A percentile compares a stretch with the other conserved stretches of the same genome.
Conservation (phyloP, 2,113 vertebrate species). For the Hystrix brachyura region DNA sequence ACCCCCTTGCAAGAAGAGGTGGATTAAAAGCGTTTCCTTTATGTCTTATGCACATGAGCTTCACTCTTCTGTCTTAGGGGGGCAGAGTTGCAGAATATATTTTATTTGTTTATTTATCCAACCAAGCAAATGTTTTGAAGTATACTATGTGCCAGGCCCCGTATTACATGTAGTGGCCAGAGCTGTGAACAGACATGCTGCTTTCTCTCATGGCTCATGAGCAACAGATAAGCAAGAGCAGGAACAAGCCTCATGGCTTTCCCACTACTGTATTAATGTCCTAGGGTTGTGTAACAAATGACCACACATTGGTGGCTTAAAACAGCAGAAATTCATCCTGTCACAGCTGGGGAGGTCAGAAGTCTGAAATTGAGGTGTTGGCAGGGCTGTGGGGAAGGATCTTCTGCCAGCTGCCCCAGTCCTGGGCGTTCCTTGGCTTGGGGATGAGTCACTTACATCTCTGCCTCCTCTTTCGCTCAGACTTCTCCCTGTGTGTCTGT, state of each 20-base stretch:
- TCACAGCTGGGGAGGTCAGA: background rate
- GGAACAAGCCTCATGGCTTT: accelerated
- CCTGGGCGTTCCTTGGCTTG: background rate
- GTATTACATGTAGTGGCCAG: background rate
- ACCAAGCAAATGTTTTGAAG: background rate
- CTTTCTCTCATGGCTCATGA: accelerated
- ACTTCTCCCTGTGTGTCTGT: background rate
- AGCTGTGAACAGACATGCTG: background rate
- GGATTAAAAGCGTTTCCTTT: background rate
- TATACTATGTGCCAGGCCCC: accelerated
- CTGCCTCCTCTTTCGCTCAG: background rate
- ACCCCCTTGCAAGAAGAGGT: background rate
- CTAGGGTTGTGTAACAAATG: background rate
- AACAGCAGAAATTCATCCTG: too few relatives aligned
- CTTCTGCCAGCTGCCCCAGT: accelerated
- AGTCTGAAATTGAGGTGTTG: background rate
- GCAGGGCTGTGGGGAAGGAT: background rate
- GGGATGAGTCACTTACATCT: accelerated
- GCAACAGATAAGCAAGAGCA: accelerated
- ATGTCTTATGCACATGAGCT: background rate
- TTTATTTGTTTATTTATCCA: background rate
- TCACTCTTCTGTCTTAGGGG: background rate
- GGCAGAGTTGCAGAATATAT: background rate
- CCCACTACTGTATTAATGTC: accelerated
- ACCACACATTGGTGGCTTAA: accelerated